These are phyloP conservation scores for Zaprionus taronus DNA, from an alignment of 1,140 invertebrate genomes.

Conservation along the genomic window DNA sequence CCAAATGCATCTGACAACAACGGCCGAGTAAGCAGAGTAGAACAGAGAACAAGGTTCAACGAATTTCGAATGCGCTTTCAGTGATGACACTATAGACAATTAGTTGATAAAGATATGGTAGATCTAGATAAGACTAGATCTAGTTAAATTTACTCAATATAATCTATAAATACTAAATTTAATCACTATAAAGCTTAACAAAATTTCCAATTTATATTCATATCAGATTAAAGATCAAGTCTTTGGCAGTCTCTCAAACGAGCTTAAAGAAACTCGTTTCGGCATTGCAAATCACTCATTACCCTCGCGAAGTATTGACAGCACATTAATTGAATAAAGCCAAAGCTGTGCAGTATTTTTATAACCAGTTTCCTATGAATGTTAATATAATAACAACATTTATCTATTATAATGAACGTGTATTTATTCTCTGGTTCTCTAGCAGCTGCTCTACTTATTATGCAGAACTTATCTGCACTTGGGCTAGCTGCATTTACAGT, in stretches of 20 bases:
- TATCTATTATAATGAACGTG: conserved; percentile 1
- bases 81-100: neutral
- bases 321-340: neutral
- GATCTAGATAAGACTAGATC: no score
- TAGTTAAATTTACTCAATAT: no score
- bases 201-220: neutral
- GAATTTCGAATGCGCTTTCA: conserved; percentile 11
- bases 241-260: neutral
- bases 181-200: neutral
- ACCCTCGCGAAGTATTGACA: neutral
- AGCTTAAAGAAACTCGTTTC: neutral
- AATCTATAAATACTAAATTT: neutral
- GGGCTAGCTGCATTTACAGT: conserved; percentile 15
- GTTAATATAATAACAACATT: neutral
- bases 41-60: neutral
- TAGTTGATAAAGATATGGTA: neutral
- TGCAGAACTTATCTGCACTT: neutral
- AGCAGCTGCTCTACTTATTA: neutral
- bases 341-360: neutral
- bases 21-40: conserved; percentile 27
- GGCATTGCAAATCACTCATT: conserved; percentile 2
- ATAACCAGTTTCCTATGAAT: neutral
- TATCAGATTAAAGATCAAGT: neutral
- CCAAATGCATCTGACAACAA: conserved; percentile 47
- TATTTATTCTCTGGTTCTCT: neutral